phyloP scores from a whole-genome alignment of 35 echinoderm and acorn worm species.

The Patiria miniata region DNA sequence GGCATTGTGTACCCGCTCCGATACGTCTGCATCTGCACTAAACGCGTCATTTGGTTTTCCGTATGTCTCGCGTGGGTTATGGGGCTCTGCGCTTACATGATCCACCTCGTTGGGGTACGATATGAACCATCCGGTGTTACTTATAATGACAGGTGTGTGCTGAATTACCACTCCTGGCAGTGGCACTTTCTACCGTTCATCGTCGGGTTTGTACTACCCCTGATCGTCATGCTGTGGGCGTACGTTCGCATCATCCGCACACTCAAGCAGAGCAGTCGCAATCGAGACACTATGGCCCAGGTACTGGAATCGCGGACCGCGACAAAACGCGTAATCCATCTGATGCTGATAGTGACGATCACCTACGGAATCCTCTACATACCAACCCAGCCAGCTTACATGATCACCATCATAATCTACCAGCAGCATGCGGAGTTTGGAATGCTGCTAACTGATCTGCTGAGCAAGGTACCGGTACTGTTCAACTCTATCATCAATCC shows the following conservation, averaged over 20 bases:
- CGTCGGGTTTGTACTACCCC: background rate
- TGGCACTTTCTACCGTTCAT: background rate
- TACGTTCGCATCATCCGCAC: background rate
- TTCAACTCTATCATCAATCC: background rate
- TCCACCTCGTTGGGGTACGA: background rate
- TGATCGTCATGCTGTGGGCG: background rate
- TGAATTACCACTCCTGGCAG: background rate
- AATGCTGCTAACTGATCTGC: background rate
- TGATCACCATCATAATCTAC: background rate
- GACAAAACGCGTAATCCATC: background rate
- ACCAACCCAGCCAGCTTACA: constrained; percentile 4
- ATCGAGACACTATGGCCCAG: background rate
- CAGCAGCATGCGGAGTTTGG: background rate
- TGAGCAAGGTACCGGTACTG: background rate
- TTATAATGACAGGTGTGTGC: background rate
- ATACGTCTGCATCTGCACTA: background rate
- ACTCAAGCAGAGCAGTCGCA: background rate
- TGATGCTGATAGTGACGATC: background rate
- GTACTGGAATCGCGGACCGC: background rate
- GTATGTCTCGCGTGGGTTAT: background rate
- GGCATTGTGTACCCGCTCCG: background rate
- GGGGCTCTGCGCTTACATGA: background rate
- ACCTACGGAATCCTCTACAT: background rate
- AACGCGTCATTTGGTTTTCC: background rate
- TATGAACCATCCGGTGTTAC: background rate